Percentiles rank a stretch among this genome's conserved stretches.
Conservation (phyloP, 1,140 invertebrate genomes). For the Condylostylus longicornis region DNA sequence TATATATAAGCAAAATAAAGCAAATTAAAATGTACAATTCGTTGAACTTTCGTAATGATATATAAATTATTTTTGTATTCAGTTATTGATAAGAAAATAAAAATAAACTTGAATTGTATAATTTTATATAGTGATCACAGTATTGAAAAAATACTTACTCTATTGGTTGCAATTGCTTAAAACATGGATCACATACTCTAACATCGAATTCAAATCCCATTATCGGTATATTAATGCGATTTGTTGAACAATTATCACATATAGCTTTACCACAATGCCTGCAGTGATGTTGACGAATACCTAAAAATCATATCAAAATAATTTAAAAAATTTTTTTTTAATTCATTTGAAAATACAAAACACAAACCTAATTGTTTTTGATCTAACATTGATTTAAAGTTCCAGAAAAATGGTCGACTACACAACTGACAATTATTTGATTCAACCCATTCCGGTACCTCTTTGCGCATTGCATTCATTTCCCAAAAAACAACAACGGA, state of each 20-base stretch:
- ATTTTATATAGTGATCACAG: too few species aligned
- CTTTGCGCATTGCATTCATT: constrained; percentile 68
- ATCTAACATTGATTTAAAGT: constrained; percentile 94
- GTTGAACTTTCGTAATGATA: too few species aligned
- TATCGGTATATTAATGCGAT: constrained; percentile 72
- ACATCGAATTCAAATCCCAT: constrained; percentile 98
- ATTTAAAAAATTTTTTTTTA: not conserved
- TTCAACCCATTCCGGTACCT: constrained; percentile 90
- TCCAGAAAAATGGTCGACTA: constrained; percentile 94
- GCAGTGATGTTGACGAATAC: constrained; percentile 75
- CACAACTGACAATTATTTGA: constrained; percentile 88
- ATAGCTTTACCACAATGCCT: constrained; percentile 84
- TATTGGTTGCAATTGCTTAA: constrained; percentile 61
- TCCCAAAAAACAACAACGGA: constrained; percentile 90
- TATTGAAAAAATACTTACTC: constrained; percentile 48
- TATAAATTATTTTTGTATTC: too few species aligned
- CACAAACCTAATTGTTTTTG: constrained; percentile 67
- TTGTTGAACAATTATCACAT: constrained; percentile 80
- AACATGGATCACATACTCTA: constrained; percentile 85
- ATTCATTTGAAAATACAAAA: not conserved
- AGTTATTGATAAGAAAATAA: too few species aligned
- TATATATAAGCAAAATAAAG: too few species aligned
- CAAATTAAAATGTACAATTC: too few species aligned
- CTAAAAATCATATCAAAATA: constrained; percentile 16
- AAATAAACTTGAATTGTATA: too few species aligned